Evolutionary conservation across 1,140 invertebrate species (phyloP).

Genomic region (Araneus ventricosus): DNA sequence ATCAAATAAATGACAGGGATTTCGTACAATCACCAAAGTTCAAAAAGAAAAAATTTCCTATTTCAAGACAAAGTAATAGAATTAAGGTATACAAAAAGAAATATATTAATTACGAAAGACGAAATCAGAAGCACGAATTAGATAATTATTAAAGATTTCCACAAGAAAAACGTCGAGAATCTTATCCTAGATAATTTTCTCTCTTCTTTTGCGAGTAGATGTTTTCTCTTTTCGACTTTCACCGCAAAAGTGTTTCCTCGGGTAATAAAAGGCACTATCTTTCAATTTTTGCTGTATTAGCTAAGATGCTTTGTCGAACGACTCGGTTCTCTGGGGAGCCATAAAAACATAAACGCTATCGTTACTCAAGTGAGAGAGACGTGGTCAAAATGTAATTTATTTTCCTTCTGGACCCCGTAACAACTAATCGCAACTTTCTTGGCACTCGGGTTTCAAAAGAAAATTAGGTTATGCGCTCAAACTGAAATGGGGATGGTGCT

Average conservation of each 20-base stretch:
- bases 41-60: too few relatives aligned
- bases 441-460: too few relatives aligned
- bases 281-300: not conserved
- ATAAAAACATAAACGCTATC: not conserved
- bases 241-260: not conserved
- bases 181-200: not conserved
- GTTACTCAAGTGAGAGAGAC: not conserved
- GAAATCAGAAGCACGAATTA: not conserved
- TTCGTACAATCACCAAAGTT: too few relatives aligned
- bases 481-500: too few relatives aligned
- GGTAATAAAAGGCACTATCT: not conserved
- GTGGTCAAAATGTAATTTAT: not conserved
- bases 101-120: too few relatives aligned
- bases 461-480: too few relatives aligned
- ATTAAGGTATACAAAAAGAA: too few relatives aligned
- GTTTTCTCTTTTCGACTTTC: not conserved
- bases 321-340: not conserved
- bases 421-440: not conserved
- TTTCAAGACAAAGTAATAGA: too few relatives aligned
- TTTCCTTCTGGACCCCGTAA: not conserved
- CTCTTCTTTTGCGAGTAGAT: not conserved
- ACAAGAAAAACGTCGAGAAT: not conserved
- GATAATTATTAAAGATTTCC: not conserved
- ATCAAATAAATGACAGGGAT: too few relatives aligned
- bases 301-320: not conserved